phyloP scores from a whole-genome alignment of 2,113 vertebrate species.

The Probosciger aterrimus region DNA sequence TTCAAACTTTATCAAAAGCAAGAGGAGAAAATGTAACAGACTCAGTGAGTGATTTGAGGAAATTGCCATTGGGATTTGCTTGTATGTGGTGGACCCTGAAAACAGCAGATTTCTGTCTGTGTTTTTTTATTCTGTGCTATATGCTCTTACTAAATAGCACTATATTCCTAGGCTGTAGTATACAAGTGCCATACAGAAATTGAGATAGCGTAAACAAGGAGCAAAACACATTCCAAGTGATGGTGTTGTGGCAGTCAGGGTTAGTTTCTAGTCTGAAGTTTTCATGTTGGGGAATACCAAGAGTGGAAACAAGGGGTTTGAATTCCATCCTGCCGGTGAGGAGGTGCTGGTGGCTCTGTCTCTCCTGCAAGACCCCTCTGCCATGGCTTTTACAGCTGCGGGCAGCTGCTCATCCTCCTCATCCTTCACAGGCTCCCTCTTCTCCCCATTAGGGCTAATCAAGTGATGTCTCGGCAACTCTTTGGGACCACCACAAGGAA shows the following conservation, averaged over 20 bases:
- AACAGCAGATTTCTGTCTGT: not conserved
- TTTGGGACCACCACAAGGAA: not conserved
- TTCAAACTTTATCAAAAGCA: not conserved
- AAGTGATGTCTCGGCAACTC: not conserved
- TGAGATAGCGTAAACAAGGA: not conserved
- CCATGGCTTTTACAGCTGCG: not conserved
- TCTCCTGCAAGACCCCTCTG: not conserved
- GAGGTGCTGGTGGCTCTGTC: not conserved
- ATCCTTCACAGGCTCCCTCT: not conserved
- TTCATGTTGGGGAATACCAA: not conserved
- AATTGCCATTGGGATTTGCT: not conserved
- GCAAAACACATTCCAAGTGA: not conserved
- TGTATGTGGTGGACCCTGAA: not conserved
- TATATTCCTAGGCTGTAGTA: not conserved
- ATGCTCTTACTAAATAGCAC: not conserved
- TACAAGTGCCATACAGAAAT: not conserved
- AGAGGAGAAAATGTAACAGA: not conserved
- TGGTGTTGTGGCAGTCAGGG: not conserved
- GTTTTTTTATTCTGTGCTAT: not conserved
- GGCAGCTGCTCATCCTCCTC: not conserved
- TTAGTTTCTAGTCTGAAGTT: not conserved
- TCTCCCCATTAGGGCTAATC: not conserved
- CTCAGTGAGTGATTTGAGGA: not conserved
- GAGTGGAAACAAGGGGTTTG: not conserved
- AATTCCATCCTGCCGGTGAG: not conserved